A percentile compares a stretch with the other conserved stretches of the same genome.
Conservation (phyloP, 2,113 vertebrate species). For the Tamias sibiricus region DNA sequence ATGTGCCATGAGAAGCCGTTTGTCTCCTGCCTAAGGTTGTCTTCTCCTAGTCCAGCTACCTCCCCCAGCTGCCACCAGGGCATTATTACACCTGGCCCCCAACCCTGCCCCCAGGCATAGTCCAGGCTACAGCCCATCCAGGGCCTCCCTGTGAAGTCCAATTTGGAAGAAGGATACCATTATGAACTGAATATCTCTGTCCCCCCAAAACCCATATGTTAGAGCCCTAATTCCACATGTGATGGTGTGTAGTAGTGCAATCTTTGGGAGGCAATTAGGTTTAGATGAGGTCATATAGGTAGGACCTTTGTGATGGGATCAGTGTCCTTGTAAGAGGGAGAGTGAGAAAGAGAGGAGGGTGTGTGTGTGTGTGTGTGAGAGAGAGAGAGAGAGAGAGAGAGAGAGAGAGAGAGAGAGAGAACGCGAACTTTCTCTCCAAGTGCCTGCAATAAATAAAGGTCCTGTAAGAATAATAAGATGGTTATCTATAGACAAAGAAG, state of each 20-base stretch:
- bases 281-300: background rate
- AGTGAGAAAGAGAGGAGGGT: no score
- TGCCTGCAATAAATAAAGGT: background rate
- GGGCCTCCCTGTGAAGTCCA: background rate
- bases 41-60: background rate
- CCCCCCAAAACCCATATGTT: background rate
- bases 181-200: background rate
- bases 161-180: background rate
- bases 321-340: background rate
- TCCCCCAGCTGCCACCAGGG: background rate
- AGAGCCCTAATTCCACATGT: background rate
- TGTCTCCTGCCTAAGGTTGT: background rate
- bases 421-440: background rate
- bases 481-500: background rate
- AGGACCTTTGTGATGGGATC: background rate
- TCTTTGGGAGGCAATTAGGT: background rate
- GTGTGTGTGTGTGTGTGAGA: no score
- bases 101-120: background rate
- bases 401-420: no score
- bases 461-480: background rate
- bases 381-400: no score
- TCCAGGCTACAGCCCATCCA: background rate
- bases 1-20: background rate
- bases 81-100: rapidly evolving
- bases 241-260: background rate